Percentiles rank a stretch among this genome's conserved stretches.
Evolutionary conservation across 2,113 vertebrate genomes (phyloP).

Genomic region (Chloebia gouldiae): DNA sequence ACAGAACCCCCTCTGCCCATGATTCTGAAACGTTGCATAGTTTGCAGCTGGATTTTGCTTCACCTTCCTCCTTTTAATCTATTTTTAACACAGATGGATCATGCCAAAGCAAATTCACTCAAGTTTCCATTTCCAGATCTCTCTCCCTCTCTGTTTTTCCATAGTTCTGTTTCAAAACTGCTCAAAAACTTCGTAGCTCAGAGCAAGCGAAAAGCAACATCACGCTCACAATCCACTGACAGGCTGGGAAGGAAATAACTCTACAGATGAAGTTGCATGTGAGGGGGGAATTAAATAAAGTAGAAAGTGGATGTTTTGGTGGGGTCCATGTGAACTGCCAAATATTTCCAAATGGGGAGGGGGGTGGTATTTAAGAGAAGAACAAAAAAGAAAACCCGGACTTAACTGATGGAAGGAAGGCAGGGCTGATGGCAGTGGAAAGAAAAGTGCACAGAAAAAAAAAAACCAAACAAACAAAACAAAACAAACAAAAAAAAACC

Average conservation of each 20-base stretch:
- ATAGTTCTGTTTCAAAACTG: background rate
- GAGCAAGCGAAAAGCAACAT: background rate
- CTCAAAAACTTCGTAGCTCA: background rate
- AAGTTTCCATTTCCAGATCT: background rate
- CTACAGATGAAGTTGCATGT: background rate
- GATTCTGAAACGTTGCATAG: background rate
- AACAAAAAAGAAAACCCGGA: constrained; percentile 21
- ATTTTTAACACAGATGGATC: background rate
- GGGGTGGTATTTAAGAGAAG: background rate
- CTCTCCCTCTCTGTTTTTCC: background rate
- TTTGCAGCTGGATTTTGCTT: background rate
- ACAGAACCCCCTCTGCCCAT: background rate
- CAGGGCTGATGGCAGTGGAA: background rate
- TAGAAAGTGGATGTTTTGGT: background rate
- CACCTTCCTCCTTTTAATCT: background rate
- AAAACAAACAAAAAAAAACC: no score
- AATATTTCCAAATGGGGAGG: background rate
- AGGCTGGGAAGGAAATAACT: constrained; percentile 17
- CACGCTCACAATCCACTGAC: background rate
- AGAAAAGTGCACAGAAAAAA: background rate
- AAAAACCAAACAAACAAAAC: background rate
- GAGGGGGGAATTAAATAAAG: background rate
- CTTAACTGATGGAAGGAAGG: constrained; percentile 44
- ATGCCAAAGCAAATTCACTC: background rate
- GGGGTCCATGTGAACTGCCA: background rate